These are phyloP conservation scores for Drosophila sulfurigaster DNA, from an alignment of 1,140 invertebrate species.

Conservation along the genomic window DNA sequence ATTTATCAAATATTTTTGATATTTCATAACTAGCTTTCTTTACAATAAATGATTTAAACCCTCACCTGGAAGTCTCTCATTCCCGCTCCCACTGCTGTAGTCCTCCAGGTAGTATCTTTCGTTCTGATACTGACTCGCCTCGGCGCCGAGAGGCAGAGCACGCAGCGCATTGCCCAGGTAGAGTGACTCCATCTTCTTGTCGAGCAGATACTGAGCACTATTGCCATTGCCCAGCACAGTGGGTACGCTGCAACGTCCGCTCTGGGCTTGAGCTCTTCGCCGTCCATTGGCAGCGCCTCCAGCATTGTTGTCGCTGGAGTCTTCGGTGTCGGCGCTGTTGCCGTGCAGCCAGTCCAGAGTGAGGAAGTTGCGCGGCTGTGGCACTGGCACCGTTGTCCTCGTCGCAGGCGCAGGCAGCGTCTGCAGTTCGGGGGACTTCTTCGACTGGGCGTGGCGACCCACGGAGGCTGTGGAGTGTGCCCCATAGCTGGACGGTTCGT, in stretches of 20 bases:
- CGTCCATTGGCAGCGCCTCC: conserved; percentile 40
- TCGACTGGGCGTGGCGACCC: conserved; percentile 44
- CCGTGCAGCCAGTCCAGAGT: conserved; percentile 76
- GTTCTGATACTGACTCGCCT: conserved; percentile 80
- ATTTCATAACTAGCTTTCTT: too few species aligned
- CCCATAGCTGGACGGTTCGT: conserved; percentile 50
- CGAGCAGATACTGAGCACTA: conserved; percentile 76
- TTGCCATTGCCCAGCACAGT: conserved; percentile 66
- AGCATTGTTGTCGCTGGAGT: conserved; percentile 73
- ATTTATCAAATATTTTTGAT: too few species aligned
- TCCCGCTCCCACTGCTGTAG: conserved; percentile 77
- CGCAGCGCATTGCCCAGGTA: conserved; percentile 76
- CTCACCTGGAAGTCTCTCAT: conserved; percentile 76
- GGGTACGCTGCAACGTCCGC: conserved; percentile 77
- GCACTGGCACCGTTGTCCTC: conserved; percentile 54
- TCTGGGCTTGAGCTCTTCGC: conserved; percentile 49
- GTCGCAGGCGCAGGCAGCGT: conserved; percentile 60
- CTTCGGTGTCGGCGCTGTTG: conserved; percentile 77
- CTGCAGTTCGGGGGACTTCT: conserved; percentile 50
- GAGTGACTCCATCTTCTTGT: conserved; percentile 83
- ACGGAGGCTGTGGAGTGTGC: conserved; percentile 67
- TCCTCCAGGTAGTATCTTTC: conserved; percentile 82
- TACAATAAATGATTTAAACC: neutral
- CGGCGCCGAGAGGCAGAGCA: conserved; percentile 74
- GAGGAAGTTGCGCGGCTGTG: conserved; percentile 72